A percentile compares a stretch with the other conserved stretches of the same genome.
Evolutionary conservation across 2,888 invertebrate genomes (phyloP).

Genomic region (Sphecodes monilicornis): DNA sequence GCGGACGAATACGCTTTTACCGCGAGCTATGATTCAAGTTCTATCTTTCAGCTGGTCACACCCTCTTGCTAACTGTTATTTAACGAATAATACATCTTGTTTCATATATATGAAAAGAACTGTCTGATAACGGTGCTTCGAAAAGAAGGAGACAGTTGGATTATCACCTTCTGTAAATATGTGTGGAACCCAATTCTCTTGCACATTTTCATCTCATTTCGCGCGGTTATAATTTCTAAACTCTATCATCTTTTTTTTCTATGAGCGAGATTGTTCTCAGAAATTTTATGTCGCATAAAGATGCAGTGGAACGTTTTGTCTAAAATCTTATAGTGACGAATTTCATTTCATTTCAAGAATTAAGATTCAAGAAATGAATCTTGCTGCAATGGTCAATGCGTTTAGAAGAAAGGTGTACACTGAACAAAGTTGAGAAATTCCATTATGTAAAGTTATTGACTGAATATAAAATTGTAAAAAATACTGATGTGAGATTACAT

Average conservation of each 20-base stretch:
- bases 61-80: slow-evolving; percentile 68
- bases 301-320: slow-evolving; percentile 2
- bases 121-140: slow-evolving; percentile 57
- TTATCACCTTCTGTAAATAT: slow-evolving; percentile 75
- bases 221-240: slow-evolving; percentile 21
- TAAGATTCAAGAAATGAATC: background rate
- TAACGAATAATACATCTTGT: slow-evolving; percentile 61
- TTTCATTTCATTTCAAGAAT: background rate
- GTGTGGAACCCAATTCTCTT: slow-evolving; percentile 67
- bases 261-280: slow-evolving; percentile 13
- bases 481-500: slow-evolving; percentile 13
- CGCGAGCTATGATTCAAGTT: slow-evolving; percentile 76
- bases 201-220: slow-evolving; percentile 50
- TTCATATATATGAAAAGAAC: slow-evolving; percentile 25
- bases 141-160: slow-evolving; percentile 58
- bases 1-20: slow-evolving; percentile 57
- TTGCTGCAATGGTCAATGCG: background rate
- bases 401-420: background rate
- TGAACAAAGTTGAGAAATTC: slow-evolving; percentile 5
- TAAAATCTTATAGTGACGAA: background rate
- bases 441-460: background rate
- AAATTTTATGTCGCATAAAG: slow-evolving; percentile 21
- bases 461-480: slow-evolving; percentile 28
- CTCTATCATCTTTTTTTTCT: slow-evolving; percentile 25
- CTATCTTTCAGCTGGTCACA: slow-evolving; percentile 72